These are phyloP conservation scores for Drosophila obscura DNA, from an alignment of 1,140 invertebrate species.

Conservation along the genomic window DNA sequence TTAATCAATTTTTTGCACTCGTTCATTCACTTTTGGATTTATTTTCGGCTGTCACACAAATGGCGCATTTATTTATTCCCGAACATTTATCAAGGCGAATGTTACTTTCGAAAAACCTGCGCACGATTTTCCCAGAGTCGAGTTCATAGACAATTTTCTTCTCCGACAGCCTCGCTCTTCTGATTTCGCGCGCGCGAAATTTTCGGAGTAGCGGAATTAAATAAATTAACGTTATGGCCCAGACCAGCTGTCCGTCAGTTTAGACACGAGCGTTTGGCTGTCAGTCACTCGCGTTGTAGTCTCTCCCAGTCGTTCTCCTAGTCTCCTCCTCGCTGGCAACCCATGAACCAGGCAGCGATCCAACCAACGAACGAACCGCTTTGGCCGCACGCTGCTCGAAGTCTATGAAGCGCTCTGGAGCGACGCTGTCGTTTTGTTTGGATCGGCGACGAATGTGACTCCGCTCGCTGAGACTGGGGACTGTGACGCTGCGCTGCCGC, in stretches of 20 bases:
- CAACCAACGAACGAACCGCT: conserved; percentile 53
- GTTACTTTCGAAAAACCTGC: conserved; percentile 58
- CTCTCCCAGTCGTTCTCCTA: conserved; percentile 31
- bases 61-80: conserved; percentile 48
- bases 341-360: conserved; percentile 32
- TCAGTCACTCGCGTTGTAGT: conserved; percentile 20
- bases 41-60: conserved; percentile 51
- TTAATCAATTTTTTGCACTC: conserved; percentile 28
- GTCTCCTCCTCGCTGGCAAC: conserved; percentile 15
- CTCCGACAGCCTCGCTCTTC: conserved; percentile 8
- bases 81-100: conserved; percentile 33
- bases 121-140: conserved; percentile 19
- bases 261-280: conserved; percentile 6
- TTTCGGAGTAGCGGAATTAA: conserved; percentile 29
- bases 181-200: no score
- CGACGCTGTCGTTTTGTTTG: conserved; percentile 69
- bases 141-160: conserved; percentile 47
- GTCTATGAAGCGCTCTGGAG: conserved; percentile 59
- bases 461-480: conserved; percentile 22
- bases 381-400: conserved; percentile 52
- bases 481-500: conserved; percentile 22
- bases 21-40: conserved; percentile 31
- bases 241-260: conserved; percentile 23
- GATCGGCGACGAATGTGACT: conserved; percentile 45
- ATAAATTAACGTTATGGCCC: conserved; percentile 53